phyloP scores from a whole-genome alignment of 2,888 invertebrate genomes.

The Arge pagana region DNA sequence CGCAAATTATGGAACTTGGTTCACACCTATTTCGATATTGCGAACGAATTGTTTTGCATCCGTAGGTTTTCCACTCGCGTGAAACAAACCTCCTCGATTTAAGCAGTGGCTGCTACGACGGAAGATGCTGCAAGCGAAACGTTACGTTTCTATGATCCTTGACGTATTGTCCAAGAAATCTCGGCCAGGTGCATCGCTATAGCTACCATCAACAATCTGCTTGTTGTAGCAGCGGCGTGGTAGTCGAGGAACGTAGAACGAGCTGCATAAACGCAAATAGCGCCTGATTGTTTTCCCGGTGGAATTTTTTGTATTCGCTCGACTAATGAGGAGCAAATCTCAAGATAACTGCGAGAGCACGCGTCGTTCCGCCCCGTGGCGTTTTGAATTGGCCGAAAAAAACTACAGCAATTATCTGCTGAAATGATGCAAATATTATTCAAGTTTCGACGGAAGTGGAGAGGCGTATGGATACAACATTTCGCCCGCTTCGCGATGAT shows the following conservation, averaged over 20 bases:
- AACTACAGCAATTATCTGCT: slow-evolving; percentile 15
- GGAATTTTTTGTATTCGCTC: slow-evolving; percentile 28
- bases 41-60: no score
- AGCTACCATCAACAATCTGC: no score
- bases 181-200: slow-evolving; percentile 11
- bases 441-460: neutral
- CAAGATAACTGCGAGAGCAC: slow-evolving; percentile 48
- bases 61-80: no score
- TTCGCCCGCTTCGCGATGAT: no score
- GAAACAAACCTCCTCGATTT: no score
- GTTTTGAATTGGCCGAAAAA: slow-evolving; percentile 22
- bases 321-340: slow-evolving; percentile 51
- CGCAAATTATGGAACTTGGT: no score
- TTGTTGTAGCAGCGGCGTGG: neutral
- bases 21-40: no score
- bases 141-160: no score
- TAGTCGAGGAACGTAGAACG: slow-evolving; percentile 3
- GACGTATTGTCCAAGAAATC: no score
- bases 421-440: slow-evolving; percentile 19
- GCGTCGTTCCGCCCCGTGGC: slow-evolving; percentile 32
- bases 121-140: no score
- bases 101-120: no score
- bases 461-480: no score
- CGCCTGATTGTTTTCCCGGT: slow-evolving; percentile 22
- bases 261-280: slow-evolving; percentile 17